Evolutionary conservation across 2,888 invertebrate genomes (phyloP).

Genomic region (Gastracanthus pulcherrimus): DNA sequence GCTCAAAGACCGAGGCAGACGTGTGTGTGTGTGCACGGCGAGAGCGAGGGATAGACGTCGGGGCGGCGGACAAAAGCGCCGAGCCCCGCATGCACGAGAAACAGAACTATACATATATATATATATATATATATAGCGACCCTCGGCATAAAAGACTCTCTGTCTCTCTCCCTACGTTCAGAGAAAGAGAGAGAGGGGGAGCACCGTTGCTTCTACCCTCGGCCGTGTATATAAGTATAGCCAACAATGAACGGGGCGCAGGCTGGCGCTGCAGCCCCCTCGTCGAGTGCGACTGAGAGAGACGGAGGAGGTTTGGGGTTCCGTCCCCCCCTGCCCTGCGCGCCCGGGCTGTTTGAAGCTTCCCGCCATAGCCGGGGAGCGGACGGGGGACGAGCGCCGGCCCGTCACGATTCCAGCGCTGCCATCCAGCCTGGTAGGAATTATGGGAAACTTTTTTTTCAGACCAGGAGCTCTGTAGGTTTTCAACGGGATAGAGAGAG

Average conservation of each 20-base stretch:
- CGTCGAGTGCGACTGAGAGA: neutral
- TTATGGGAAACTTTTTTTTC: slow-evolving; percentile 57
- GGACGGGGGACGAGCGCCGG: neutral
- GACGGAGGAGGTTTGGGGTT: slow-evolving; percentile 6
- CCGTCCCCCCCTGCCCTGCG: slow-evolving; percentile 12
- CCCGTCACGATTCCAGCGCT: slow-evolving; percentile 35
- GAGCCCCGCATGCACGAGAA: neutral
- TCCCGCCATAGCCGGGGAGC: slow-evolving; percentile 44
- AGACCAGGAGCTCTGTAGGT: slow-evolving; percentile 3
- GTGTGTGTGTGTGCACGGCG: no score
- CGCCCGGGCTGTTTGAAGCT: slow-evolving; percentile 47
- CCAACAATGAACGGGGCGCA: no score
- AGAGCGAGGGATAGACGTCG: neutral
- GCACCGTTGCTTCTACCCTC: neutral
- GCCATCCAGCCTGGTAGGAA: slow-evolving; percentile 36
- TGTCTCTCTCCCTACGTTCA: neutral
- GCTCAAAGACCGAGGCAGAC: no score
- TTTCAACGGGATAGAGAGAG: slow-evolving; percentile 5
- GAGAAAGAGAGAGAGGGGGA: neutral
- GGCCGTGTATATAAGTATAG: neutral
- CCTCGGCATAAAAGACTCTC: neutral
- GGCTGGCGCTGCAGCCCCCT: neutral
- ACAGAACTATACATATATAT: neutral
- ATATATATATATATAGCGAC: no score
- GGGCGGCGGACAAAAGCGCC: neutral